Evolutionary conservation across 2,888 invertebrate genomes (phyloP).

Genomic region (Chaitophorus viminalis): DNA sequence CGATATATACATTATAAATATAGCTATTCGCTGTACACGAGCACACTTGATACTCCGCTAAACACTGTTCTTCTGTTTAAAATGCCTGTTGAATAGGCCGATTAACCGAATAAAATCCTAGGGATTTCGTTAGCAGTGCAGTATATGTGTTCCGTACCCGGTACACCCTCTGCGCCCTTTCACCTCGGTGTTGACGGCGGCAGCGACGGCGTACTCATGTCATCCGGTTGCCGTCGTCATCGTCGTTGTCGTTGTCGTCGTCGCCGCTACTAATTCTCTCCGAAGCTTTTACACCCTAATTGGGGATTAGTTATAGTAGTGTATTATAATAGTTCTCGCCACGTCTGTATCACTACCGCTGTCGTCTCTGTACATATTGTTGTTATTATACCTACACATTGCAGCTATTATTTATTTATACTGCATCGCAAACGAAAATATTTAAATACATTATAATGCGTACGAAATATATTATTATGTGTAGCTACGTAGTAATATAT

Average conservation of each 20-base stretch:
- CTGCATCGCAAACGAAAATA: too few relatives aligned
- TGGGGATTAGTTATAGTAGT: slow-evolving; percentile 3
- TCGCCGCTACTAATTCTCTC: background rate
- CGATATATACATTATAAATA: too few relatives aligned
- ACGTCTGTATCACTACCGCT: background rate
- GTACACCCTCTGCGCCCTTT: background rate
- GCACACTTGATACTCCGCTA: slow-evolving; percentile 23
- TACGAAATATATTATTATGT: too few relatives aligned
- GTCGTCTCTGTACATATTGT: background rate
- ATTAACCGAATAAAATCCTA: slow-evolving; percentile 46
- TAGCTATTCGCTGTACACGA: background rate
- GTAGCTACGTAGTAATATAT: too few relatives aligned
- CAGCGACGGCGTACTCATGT: background rate
- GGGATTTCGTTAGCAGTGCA: background rate
- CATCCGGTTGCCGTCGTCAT: background rate
- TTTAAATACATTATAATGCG: too few relatives aligned
- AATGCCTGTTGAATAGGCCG: slow-evolving; percentile 54
- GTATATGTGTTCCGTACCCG: too few relatives aligned
- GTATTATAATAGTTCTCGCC: background rate
- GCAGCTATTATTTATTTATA: too few relatives aligned
- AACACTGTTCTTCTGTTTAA: slow-evolving; percentile 24
- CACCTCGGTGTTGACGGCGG: background rate
- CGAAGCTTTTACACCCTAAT: slow-evolving; percentile 41
- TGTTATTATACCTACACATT: too few relatives aligned
- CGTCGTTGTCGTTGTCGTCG: background rate